Conservation (phyloP, 2,888 invertebrate genomes). For the Platypus cylindrus region DNA sequence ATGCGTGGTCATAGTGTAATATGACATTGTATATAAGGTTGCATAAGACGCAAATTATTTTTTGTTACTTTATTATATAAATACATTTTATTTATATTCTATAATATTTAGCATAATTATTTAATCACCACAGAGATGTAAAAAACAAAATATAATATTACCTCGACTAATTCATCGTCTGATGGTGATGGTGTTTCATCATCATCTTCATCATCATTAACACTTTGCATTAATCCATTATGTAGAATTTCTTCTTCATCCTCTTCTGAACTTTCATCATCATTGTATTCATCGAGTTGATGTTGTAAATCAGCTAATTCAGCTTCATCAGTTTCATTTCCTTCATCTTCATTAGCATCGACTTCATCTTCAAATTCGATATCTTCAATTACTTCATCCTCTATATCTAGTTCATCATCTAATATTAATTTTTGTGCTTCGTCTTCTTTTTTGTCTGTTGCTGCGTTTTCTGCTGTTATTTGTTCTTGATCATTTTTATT, state of each 20-base stretch:
- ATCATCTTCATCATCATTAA: slow-evolving; percentile 5
- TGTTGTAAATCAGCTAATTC: too few relatives aligned
- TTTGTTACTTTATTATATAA: too few relatives aligned
- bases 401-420: background rate
- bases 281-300: background rate
- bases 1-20: too few relatives aligned
- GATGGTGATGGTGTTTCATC: too few relatives aligned
- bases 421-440: background rate
- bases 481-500: background rate
- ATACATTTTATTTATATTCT: too few relatives aligned
- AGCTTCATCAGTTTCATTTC: background rate
- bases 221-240: too few relatives aligned
- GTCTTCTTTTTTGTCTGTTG: background rate
- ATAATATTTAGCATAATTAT: too few relatives aligned
- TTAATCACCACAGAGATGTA: too few relatives aligned
- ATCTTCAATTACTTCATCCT: slow-evolving; percentile 8
- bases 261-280: background rate
- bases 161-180: too few relatives aligned
- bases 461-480: background rate
- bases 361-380: slow-evolving; percentile 1
- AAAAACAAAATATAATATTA: too few relatives aligned
- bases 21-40: too few relatives aligned
- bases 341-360: background rate
- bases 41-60: too few relatives aligned
- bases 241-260: background rate